These are phyloP conservation scores for Myxocyprinus asiaticus DNA, from an alignment of 2,113 vertebrate species.

Conservation along the genomic window DNA sequence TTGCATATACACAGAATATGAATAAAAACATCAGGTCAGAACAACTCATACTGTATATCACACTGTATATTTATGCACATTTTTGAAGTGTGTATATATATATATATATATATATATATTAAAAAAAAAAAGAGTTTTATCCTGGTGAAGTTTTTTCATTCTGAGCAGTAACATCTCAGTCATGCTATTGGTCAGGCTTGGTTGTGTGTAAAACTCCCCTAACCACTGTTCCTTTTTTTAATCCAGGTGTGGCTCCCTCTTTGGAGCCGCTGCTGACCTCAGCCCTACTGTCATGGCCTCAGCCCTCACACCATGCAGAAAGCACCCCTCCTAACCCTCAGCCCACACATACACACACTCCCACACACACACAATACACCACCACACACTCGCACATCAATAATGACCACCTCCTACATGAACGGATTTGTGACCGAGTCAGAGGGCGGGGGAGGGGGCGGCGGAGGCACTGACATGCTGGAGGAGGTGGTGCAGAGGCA, in stretches of 20 bases:
- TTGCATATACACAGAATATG: background rate
- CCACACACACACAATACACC: conserved; percentile 27
- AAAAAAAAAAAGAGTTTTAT: too few relatives aligned
- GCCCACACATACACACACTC: conserved; percentile 1
- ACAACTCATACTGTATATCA: too few relatives aligned
- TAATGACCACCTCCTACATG: conserved; percentile 92
- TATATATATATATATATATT: too few relatives aligned
- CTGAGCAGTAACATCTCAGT: background rate
- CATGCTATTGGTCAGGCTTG: background rate
- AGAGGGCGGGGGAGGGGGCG: conserved; percentile 78
- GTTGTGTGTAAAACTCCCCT: background rate
- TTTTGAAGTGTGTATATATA: too few relatives aligned
- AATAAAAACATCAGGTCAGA: too few relatives aligned
- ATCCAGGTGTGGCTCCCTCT: conserved; percentile 38
- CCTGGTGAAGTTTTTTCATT: too few relatives aligned
- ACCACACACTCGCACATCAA: conserved; percentile 10
- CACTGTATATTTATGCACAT: too few relatives aligned
- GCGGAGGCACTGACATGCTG: conserved; percentile 60
- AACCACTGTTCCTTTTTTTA: background rate
- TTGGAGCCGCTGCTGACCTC: conserved; percentile 26
- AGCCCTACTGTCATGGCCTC: conserved; percentile 47
- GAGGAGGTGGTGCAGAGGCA: conserved; percentile 82
- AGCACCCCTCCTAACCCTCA: conserved; percentile 47
- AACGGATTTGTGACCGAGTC: conserved; percentile 92
- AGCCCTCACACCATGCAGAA: conserved; percentile 48